Evolutionary conservation across 1,140 invertebrate genomes (phyloP).

Genomic region (Magallana gigas): DNA sequence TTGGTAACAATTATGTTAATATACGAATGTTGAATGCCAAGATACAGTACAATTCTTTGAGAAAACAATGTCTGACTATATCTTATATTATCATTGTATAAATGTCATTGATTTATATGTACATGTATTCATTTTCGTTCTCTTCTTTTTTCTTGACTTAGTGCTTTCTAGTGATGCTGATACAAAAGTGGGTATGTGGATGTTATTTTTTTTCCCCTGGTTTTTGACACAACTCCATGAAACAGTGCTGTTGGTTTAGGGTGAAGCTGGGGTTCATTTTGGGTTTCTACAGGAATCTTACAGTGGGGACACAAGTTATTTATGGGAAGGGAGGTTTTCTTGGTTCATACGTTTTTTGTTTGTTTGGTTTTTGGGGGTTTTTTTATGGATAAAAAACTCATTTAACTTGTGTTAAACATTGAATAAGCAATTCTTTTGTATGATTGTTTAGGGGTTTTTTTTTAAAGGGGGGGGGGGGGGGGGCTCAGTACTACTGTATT

Average conservation of each 20-base stretch:
- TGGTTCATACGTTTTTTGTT: no score
- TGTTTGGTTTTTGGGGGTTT: no score
- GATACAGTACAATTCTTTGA: constrained; percentile 10
- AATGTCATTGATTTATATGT: constrained; percentile 49
- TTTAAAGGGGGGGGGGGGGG: no score
- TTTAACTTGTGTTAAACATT: no score
- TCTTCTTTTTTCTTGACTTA: constrained; percentile 68
- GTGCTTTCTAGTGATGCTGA: constrained; percentile 74
- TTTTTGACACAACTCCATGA: not conserved
- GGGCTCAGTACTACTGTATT: no score
- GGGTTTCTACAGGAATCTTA: no score
- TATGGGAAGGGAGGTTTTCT: no score
- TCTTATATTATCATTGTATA: constrained; percentile 4
- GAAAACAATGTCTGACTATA: constrained; percentile 12
- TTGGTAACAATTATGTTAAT: not conserved
- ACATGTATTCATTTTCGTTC: constrained; percentile 61
- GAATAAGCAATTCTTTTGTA: no score
- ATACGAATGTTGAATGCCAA: not conserved
- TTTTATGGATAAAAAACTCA: no score
- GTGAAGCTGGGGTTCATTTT: no score
- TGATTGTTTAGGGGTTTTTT: no score
- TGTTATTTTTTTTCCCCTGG: constrained; percentile 36
- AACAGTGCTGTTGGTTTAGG: not conserved
- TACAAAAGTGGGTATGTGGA: constrained; percentile 73
- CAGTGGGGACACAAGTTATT: no score